Evolutionary conservation across 2,797 vertebrate genomes (phyloP).

Genomic region (Labroides dimidiatus): DNA sequence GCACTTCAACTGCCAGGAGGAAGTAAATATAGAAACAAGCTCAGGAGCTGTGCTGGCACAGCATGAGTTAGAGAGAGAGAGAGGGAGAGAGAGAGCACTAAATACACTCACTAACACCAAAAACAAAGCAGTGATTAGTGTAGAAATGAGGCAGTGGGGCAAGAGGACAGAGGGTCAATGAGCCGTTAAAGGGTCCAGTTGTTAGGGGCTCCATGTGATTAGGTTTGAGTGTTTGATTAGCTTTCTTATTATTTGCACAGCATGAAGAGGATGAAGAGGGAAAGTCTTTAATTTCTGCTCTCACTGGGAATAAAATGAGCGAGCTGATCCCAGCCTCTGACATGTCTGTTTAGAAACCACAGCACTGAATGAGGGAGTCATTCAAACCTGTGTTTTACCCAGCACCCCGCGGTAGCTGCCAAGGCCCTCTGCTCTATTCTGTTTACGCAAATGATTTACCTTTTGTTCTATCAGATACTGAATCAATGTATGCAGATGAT

Average conservation of each 20-base stretch:
- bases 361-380: not conserved
- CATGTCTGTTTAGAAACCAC: not conserved
- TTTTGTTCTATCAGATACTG: no score
- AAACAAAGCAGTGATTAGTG: slow-evolving; percentile 23
- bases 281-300: no score
- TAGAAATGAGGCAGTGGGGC: slow-evolving; percentile 8
- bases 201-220: not conserved
- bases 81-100: slow-evolving; percentile 10
- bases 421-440: no score
- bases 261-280: no score
- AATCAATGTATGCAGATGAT: no score
- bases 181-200: slow-evolving; percentile 21
- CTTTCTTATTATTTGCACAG: not conserved
- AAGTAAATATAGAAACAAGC: slow-evolving; percentile 34
- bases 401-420: no score
- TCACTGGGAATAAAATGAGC: not conserved
- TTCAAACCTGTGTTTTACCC: not conserved
- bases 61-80: no score
- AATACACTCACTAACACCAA: not conserved
- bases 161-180: slow-evolving; percentile 1
- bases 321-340: not conserved
- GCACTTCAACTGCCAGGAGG: slow-evolving; percentile 37
- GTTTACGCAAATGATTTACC: no score
- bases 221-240: not conserved
- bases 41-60: slow-evolving; percentile 7